phyloP scores from a whole-genome alignment of 1,140 invertebrate species.

The Leucophenga varia region DNA sequence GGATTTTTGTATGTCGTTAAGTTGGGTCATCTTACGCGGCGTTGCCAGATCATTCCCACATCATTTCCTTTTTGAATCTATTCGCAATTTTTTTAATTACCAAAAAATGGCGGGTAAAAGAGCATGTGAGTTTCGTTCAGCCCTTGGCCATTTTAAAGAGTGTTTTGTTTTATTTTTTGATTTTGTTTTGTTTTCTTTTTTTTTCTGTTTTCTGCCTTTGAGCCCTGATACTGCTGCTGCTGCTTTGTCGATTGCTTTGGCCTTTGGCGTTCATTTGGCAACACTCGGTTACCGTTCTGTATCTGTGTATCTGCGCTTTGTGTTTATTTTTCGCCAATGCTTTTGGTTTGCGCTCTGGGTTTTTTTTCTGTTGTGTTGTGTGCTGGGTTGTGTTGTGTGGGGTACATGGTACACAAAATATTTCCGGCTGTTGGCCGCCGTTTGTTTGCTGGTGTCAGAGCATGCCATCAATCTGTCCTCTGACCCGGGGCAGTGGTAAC shows the following conservation, averaged over 20 bases:
- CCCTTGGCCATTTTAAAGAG: constrained; percentile 1
- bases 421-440: constrained; percentile 39
- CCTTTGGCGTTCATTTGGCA: constrained; percentile 49
- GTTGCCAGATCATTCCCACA: no score
- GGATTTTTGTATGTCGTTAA: no score
- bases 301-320: constrained; percentile 21
- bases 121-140: constrained; percentile 2
- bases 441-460: constrained; percentile 35
- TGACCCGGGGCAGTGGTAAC: constrained; percentile 22
- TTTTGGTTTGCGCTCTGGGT: constrained; percentile 1
- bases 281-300: constrained; percentile 34
- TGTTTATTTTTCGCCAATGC: constrained; percentile 8
- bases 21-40: no score
- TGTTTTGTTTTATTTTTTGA: constrained; percentile 11
- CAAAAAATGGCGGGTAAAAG: no score
- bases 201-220: constrained; percentile 13
- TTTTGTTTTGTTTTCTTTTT: constrained; percentile 10
- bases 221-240: no score
- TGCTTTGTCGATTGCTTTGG: constrained; percentile 48
- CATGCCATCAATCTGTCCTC: constrained; percentile 48
- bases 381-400: no score
- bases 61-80: no score
- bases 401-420: constrained; percentile 30
- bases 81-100: no score
- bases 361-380: background rate